Conservation (phyloP, 2,888 invertebrate species). For the Sipha maydis region DNA sequence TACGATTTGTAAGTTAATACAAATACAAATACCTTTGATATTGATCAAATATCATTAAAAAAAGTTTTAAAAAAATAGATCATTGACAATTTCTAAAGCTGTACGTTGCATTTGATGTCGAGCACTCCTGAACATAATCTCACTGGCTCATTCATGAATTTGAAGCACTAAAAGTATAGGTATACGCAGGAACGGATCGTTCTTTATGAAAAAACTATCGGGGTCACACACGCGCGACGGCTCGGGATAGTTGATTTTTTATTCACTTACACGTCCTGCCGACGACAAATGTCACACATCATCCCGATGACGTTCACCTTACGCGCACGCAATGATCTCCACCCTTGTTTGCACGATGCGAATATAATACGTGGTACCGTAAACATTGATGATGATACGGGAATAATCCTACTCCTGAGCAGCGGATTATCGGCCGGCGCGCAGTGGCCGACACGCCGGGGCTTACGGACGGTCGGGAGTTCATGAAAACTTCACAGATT, state of each 20-base stretch:
- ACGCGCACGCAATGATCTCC: neutral
- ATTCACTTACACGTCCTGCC: neutral
- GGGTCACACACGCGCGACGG: too few relatives aligned
- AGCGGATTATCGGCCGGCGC: neutral
- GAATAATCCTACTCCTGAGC: neutral
- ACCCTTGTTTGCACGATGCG: neutral
- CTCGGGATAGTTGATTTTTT: neutral
- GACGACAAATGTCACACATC: neutral
- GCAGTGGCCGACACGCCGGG: neutral
- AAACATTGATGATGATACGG: neutral
- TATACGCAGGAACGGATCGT: neutral
- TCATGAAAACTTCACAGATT: slow-evolving; percentile 45
- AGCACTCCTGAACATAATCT: too few relatives aligned
- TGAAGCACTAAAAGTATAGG: neutral
- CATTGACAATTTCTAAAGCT: neutral
- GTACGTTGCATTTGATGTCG: too few relatives aligned
- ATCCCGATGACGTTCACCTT: neutral
- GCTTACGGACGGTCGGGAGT: neutral
- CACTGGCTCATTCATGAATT: neutral
- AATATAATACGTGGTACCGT: neutral
- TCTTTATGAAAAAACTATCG: too few relatives aligned
- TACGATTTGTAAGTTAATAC: neutral
- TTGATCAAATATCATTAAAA: neutral
- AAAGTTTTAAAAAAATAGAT: neutral
- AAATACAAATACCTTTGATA: too few relatives aligned